Evolutionary conservation across 2,113 vertebrate genomes (phyloP).

Genomic region (cat (Felis catus)): DNA sequence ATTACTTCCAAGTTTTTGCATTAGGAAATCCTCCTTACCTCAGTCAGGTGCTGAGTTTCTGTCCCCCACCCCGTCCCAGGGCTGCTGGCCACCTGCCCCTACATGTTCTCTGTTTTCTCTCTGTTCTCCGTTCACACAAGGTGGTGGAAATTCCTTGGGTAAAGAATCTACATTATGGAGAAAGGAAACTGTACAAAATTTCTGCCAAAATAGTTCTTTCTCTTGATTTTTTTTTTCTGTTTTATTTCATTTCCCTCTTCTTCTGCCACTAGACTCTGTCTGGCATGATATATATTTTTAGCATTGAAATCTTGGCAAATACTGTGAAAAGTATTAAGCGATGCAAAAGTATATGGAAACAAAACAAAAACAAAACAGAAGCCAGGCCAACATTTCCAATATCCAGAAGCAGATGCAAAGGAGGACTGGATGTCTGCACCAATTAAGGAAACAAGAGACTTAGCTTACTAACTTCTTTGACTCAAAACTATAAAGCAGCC

Average conservation of each 20-base stretch:
- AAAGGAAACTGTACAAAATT: not conserved
- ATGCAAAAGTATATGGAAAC: not conserved
- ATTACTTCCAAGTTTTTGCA: not conserved
- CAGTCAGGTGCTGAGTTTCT: not conserved
- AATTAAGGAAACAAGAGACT: not conserved
- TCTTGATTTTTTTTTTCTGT: not conserved
- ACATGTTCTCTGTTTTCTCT: too few species aligned
- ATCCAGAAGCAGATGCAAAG: not conserved
- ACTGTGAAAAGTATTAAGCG: slow-evolving; percentile 10
- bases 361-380: not conserved
- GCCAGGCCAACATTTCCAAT: not conserved
- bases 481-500: not conserved
- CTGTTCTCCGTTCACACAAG: not conserved
- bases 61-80: not conserved
- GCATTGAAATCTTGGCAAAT: not conserved
- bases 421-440: not conserved
- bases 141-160: not conserved
- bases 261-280: not conserved
- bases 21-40: not conserved
- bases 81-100: not conserved
- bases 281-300: not conserved
- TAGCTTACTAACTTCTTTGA: not conserved
- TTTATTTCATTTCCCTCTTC: not conserved
- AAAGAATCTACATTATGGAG: not conserved
- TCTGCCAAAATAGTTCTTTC: not conserved